These are phyloP conservation scores for Calyptomena viridis DNA, from an alignment of 2,113 vertebrate species.

Conservation along the genomic window DNA sequence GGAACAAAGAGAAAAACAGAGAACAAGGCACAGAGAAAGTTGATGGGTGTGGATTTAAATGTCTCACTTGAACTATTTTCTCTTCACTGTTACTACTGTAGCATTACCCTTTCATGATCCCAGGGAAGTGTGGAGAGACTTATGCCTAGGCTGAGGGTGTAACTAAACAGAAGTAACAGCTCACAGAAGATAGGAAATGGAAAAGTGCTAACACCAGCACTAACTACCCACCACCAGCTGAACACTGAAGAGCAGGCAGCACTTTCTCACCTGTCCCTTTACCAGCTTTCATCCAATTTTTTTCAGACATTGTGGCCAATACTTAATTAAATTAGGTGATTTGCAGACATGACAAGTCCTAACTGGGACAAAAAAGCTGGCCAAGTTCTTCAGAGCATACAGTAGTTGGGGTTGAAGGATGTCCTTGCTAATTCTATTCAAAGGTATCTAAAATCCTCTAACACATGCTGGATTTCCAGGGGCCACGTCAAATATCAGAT, in stretches of 20 bases:
- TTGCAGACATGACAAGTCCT: neutral
- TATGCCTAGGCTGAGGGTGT: neutral
- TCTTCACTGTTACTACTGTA: neutral
- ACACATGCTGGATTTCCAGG: neutral
- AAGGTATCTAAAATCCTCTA: neutral
- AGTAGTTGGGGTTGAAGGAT: neutral
- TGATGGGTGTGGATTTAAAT: neutral
- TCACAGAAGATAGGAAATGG: neutral
- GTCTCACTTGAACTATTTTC: neutral
- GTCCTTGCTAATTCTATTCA: neutral
- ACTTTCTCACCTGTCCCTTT: neutral
- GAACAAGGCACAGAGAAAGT: neutral
- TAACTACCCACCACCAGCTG: neutral
- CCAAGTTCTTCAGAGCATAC: neutral
- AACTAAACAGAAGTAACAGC: neutral
- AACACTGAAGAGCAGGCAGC: neutral
- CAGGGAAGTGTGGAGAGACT: neutral
- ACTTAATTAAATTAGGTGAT: neutral
- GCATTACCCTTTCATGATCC: neutral
- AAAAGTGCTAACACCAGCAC: neutral
- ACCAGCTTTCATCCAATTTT: neutral
- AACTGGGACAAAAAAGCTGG: neutral
- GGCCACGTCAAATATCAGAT: neutral
- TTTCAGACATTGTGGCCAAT: neutral
- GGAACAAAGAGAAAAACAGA: neutral